Evolutionary conservation across 2,797 vertebrate species (phyloP), one percentile per base, ranked within the genome.

Genomic region (Chelon labrosus): DNA sequence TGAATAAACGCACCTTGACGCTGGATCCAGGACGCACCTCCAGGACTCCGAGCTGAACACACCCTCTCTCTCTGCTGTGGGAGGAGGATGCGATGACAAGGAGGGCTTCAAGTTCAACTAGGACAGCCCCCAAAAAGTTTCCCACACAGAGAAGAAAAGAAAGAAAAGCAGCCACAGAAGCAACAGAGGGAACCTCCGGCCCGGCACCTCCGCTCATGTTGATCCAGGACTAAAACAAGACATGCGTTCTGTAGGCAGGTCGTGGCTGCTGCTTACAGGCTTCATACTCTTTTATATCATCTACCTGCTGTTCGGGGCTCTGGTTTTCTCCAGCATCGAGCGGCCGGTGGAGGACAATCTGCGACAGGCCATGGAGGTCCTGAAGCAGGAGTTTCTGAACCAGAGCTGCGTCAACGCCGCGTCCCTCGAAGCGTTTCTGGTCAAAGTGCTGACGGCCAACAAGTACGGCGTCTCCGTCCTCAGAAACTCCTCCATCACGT

Each of bases 261-360:
- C 95, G 54, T 95, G 94, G 76, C 83, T 93, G 57, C 85, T 97
- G 75, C 90, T 97, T 9, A 69, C 84, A 0, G 86, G 91, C 49
- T 93, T 96, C 38, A 13, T 96, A 1, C 70, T 93, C 1, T 91
- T 87, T 0, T 97, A 97, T 57, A 6, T 95, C 55, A 79, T 77
- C 62, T 98, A 97, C 88, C 91, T 97, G 82, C 68, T 95, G 69
- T 86, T 97, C 70, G 97, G 97, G 2, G 96, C 96, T 0, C 91
- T 96, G 55, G 87, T 97, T 2, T 95, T 98, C 88, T 96, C 96
- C 42, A 91, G 89, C 70, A 93, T 97, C 79, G 97, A 98, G 92
- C 88, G 92, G 74, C 96, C 97, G 5, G 88, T 93, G 75, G 97
- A 98, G 85, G 93, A 94, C 8, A 56, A 59, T 46, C 85, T 98